Evolutionary conservation across 2,888 invertebrate genomes (phyloP).

Genomic region (Chrysotoxum bicinctum): DNA sequence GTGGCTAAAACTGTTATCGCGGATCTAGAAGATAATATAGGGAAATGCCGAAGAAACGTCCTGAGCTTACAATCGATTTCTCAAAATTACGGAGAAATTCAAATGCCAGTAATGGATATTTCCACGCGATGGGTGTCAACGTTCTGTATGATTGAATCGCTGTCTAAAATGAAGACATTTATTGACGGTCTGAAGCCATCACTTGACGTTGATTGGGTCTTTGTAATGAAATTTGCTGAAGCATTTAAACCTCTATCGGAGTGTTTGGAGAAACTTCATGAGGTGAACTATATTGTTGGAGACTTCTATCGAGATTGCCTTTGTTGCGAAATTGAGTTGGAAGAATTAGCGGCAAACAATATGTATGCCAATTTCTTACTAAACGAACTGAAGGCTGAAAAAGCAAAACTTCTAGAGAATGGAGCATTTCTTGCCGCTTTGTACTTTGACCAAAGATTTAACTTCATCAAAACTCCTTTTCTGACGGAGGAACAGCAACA

Average conservation of each 20-base stretch:
- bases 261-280: conserved; percentile 51
- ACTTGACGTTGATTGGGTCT: conserved; percentile 63
- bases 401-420: conserved; percentile 45
- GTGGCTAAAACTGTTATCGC: conserved; percentile 2
- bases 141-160: conserved; percentile 57
- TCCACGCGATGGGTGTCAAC: conserved; percentile 57
- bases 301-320: conserved; percentile 69
- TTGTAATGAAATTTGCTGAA: conserved; percentile 59
- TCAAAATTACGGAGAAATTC: background rate
- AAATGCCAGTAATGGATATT: conserved; percentile 42
- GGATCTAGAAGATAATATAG: background rate
- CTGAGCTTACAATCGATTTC: background rate
- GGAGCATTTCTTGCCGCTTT: conserved; percentile 63
- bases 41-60: background rate
- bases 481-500: conserved; percentile 54
- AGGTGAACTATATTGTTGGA: conserved; percentile 65
- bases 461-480: conserved; percentile 62
- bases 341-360: conserved; percentile 12
- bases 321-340: conserved; percentile 49
- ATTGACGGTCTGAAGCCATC: background rate
- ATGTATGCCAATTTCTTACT: background rate
- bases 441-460: conserved; percentile 69
- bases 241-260: conserved; percentile 63
- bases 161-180: conserved; percentile 33
- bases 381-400: conserved; percentile 20